Conservation (phyloP, 1,140 invertebrate species). For the Bombyx mori region DNA sequence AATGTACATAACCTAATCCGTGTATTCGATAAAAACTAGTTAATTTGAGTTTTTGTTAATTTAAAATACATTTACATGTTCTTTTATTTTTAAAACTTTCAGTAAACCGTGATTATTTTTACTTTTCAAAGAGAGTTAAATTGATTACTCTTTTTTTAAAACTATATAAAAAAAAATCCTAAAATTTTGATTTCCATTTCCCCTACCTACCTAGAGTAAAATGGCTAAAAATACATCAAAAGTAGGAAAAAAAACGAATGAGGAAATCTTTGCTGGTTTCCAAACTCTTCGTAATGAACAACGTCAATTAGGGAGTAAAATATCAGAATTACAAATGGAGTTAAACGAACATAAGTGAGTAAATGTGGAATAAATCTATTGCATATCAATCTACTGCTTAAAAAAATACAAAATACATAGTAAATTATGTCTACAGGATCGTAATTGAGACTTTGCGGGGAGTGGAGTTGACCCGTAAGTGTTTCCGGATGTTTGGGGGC, state of each 20-base stretch:
- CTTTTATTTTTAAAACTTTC: no score
- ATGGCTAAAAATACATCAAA: conserved; percentile 20
- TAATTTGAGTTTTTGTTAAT: no score
- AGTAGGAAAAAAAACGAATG: conserved; percentile 72
- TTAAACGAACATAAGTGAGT: conserved; percentile 93
- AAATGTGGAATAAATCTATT: background rate
- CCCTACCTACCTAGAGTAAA: background rate
- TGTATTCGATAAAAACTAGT: no score
- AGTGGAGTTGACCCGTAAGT: conserved; percentile 88
- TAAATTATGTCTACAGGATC: conserved; percentile 75
- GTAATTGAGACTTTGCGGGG: conserved; percentile 94
- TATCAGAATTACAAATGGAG: conserved; percentile 93
- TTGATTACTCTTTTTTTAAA: no score
- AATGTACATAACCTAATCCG: no score
- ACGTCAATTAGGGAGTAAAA: conserved; percentile 85
- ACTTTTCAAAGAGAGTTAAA: no score
- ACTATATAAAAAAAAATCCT: no score
- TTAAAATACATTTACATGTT: no score
- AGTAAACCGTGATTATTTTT: no score
- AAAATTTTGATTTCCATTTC: no score
- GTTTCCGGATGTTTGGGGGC: conserved; percentile 94
- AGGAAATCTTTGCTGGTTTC: conserved; percentile 90
- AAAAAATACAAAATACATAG: background rate
- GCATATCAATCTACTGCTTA: background rate
- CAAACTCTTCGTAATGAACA: conserved; percentile 91